Percentiles rank a stretch among this genome's conserved stretches.
Evolutionary conservation across 2,888 invertebrate species (phyloP).

Genomic region (Bombyx huttoni): DNA sequence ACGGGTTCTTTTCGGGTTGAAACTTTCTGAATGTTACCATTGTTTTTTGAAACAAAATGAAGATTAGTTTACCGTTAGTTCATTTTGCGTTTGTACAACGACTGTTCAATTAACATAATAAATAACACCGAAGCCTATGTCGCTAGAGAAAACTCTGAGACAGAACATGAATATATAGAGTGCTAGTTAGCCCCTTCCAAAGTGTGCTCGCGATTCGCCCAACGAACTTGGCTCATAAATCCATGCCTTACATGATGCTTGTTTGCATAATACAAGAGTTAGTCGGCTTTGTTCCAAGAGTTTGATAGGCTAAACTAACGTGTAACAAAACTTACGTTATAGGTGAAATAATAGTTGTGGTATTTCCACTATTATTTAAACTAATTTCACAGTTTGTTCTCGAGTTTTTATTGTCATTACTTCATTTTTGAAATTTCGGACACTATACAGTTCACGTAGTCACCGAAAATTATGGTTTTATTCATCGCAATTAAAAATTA

Average conservation of each 20-base stretch:
- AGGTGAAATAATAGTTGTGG: background rate
- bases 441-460: no score
- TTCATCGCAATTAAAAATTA: no score
- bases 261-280: conserved; percentile 72
- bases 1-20: no score
- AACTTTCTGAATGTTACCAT: no score
- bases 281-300: conserved; percentile 56
- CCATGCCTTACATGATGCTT: conserved; percentile 69
- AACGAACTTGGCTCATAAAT: conserved; percentile 68
- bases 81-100: no score
- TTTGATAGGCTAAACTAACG: conserved; percentile 40
- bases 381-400: no score
- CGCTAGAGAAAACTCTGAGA: background rate
- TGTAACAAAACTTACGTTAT: background rate
- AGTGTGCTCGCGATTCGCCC: conserved; percentile 49
- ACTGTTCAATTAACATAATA: background rate
- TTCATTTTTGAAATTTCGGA: no score
- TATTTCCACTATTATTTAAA: background rate
- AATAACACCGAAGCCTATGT: background rate
- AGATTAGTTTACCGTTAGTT: no score
- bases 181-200: conserved; percentile 39
- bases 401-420: no score
- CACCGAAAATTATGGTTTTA: no score
- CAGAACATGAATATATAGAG: conserved; percentile 61
- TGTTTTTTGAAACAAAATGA: no score